Conservation (phyloP, 2,888 invertebrate species). For the Brenthis hecate region DNA sequence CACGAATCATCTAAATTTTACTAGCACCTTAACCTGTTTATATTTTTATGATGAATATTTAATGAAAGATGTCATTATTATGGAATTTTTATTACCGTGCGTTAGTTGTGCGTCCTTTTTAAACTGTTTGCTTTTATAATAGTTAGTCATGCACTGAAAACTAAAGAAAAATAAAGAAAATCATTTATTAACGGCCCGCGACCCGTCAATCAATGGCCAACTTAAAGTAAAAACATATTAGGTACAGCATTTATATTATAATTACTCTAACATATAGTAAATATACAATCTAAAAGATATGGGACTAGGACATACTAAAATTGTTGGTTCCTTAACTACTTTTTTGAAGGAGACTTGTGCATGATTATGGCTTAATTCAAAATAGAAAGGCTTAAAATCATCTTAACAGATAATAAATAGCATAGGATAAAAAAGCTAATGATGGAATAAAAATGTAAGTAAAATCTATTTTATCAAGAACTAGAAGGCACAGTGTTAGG, state of each 20-base stretch:
- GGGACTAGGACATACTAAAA: slow-evolving; percentile 58
- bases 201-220: slow-evolving; percentile 28
- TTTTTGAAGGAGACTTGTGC: slow-evolving; percentile 40
- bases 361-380: slow-evolving; percentile 34
- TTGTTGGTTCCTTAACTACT: slow-evolving; percentile 44
- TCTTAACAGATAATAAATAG: slow-evolving; percentile 5
- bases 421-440: slow-evolving; percentile 22
- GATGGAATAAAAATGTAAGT: slow-evolving; percentile 36
- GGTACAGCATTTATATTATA: slow-evolving; percentile 25
- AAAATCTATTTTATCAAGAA: slow-evolving; percentile 67
- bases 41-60: slow-evolving; percentile 12
- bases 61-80: slow-evolving; percentile 14
- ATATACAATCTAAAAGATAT: slow-evolving; percentile 50
- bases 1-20: slow-evolving; percentile 29
- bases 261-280: slow-evolving; percentile 48
- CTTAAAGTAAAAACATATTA: slow-evolving; percentile 25
- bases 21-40: slow-evolving; percentile 32
- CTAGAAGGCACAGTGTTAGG: slow-evolving; percentile 80
- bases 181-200: slow-evolving; percentile 25
- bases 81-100: slow-evolving; percentile 13
- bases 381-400: slow-evolving; percentile 17
- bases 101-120: not conserved
- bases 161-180: slow-evolving; percentile 18
- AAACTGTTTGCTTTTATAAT: not conserved
- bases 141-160: slow-evolving; percentile 32